Base-by-base conservation (phyloP, 2,888 invertebrate genomes). In the Belgica antarctica region DNA sequence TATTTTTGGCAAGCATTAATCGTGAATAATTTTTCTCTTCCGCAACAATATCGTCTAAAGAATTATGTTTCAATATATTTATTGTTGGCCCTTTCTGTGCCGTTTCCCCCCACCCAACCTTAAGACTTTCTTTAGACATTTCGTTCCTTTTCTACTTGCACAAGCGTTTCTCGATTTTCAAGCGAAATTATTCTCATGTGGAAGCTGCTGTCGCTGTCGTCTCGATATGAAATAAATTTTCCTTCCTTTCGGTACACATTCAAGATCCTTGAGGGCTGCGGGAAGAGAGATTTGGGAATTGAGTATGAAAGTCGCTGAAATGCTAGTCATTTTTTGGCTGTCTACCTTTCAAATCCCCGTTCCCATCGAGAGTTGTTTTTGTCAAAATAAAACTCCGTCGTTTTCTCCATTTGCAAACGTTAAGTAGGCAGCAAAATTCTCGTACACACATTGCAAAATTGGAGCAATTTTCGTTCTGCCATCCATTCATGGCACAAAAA, bases 321-420 rank as follows among this genome's bases (percentile, higher is more conserved):
- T n/a, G n/a, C 1, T 59, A 59, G 19, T 59, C 27, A 27, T 59
- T 59, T 17, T n/a, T 27, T 59, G 59, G 59, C 27, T 7, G 59
- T 59, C 59, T 25, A 24, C 25, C 59, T 27, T 59, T 8, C 59
- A 59, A 59, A 59, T 59, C 59, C 59, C n/a, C 12, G 27, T 22
- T n/a, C 15, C 22, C 52, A 22, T 10, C 17, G 24, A 22, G 24
- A 7, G 15, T 22, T 52, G 22, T 7, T 52, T 52, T 46, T 52
- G 19, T 59, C 59, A 59, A 59, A 59, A 59, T 59, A 59, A 59
- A 59, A 59, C 27, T 59, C 59, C 15, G n/a, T 59, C 22, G n/a
- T n/a, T 27, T 52, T 17, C 12, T 22, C 27, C 12, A 59, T 10
- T 2, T 59, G 25, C 27, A 59, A 59, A 52, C 7, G 41, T 5